phyloP scores from a whole-genome alignment of 2,797 vertebrate genomes.

The Sebastes alutus region DNA sequence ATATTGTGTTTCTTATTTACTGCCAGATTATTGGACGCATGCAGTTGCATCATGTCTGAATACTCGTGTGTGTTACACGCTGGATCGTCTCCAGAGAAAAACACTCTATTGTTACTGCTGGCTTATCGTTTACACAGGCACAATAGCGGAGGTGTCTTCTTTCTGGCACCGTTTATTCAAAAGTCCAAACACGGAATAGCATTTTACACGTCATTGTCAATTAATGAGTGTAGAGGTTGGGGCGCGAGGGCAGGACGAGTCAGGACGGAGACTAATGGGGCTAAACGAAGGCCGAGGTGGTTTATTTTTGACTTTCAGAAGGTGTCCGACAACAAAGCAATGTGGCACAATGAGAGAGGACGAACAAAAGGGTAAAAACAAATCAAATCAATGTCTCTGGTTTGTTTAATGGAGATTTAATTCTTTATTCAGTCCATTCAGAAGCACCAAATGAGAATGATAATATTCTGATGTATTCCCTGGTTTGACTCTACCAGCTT shows the following conservation, averaged over 20 bases:
- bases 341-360: neutral
- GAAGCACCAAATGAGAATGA: neutral
- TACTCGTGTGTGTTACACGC: neutral
- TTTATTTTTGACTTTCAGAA: constrained; percentile 15
- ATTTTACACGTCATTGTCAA: constrained; percentile 72
- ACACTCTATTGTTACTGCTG: constrained; percentile 42
- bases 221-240: constrained; percentile 55
- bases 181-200: constrained; percentile 58
- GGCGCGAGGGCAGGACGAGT: neutral
- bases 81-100: constrained; percentile 45
- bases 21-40: neutral
- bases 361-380: neutral
- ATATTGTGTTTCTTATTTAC: neutral
- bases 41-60: neutral
- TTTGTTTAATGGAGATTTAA: neutral
- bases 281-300: neutral
- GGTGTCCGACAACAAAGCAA: neutral
- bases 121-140: constrained; percentile 71
- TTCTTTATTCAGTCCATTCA: neutral
- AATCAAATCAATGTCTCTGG: neutral
- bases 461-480: neutral
- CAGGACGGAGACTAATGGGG: constrained; percentile 2
- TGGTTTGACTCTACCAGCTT: neutral
- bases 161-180: constrained; percentile 61
- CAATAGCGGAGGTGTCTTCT: constrained; percentile 68